Evolutionary conservation across 2,113 vertebrate species (phyloP).

Genomic region (Psephotus haematonotus): DNA sequence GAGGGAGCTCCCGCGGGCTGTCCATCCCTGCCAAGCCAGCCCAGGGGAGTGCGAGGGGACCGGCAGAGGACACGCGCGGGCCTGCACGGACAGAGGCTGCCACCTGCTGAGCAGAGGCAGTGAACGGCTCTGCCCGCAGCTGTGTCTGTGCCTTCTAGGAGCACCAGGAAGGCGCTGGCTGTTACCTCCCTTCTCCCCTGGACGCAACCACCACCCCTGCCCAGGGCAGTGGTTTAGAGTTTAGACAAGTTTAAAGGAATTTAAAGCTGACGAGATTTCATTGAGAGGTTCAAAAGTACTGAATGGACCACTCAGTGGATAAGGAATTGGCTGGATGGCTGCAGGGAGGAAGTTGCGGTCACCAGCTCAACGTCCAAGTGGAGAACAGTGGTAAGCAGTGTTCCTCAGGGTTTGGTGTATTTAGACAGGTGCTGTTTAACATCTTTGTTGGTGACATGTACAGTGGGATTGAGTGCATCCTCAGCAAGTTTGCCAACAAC

Average conservation of each 20-base stretch:
- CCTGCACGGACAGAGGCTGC: neutral
- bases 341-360: neutral
- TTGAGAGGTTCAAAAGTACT: neutral
- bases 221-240: fast-evolving
- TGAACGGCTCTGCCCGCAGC: neutral
- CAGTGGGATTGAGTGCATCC: neutral
- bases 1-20: neutral
- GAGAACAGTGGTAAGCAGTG: neutral
- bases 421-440: neutral
- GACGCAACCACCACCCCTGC: fast-evolving
- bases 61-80: neutral
- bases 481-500: neutral
- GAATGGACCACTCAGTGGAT: neutral
- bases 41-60: fast-evolving
- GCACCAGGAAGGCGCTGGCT: neutral
- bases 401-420: neutral
- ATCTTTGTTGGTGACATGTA: neutral
- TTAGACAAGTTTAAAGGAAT: neutral
- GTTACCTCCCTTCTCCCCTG: fast-evolving
- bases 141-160: neutral
- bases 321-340: neutral
- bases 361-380: neutral
- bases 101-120: neutral
- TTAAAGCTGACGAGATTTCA: neutral
- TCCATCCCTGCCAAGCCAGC: fast-evolving